phyloP scores from a whole-genome alignment of 1,140 invertebrate species.

The Nasonia giraulti region DNA sequence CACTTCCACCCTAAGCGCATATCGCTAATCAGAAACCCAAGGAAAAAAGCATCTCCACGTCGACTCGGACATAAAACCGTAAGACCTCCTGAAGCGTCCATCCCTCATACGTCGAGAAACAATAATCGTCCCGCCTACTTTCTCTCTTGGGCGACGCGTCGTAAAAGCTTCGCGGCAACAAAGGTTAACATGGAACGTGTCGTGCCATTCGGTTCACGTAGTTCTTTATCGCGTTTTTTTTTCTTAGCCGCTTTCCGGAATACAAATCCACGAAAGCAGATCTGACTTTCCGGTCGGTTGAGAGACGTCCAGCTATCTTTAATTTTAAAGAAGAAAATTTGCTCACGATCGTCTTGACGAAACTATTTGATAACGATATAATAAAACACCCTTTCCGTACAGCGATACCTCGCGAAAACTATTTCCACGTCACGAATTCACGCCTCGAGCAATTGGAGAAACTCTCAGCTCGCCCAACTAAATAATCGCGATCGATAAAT shows the following conservation, averaged over 20 bases:
- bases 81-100: background rate
- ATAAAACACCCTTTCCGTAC: no score
- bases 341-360: no score
- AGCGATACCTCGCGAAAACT: background rate
- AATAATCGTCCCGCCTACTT: background rate
- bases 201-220: background rate
- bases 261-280: background rate
- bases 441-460: background rate
- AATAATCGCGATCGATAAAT: constrained; percentile 4
- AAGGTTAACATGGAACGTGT: background rate
- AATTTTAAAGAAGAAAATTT: no score
- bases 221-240: background rate
- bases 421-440: background rate
- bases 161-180: background rate
- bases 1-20: no score
- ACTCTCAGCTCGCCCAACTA: background rate
- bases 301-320: no score
- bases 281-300: background rate
- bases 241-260: background rate
- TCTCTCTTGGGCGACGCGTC: background rate
- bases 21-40: background rate
- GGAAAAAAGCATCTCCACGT: background rate
- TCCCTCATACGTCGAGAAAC: background rate
- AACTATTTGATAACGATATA: no score
- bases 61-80: background rate